These are phyloP conservation scores for Halocynthia roretzi DNA, from an alignment of 23 tunicate genomes.

Conservation along the genomic window DNA sequence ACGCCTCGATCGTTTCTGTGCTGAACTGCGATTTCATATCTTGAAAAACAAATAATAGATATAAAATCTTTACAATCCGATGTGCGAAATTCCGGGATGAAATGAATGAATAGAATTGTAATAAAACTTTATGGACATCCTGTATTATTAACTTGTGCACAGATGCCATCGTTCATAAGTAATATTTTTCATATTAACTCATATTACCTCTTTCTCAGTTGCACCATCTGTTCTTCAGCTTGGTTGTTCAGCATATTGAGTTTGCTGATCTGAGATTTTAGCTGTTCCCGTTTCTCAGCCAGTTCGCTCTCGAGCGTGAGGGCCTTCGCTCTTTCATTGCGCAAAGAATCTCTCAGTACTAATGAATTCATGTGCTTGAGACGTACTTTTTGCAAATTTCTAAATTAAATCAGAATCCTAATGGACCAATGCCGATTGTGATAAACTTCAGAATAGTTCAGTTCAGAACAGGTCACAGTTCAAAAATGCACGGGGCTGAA, in stretches of 20 bases:
- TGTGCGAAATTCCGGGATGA: no score
- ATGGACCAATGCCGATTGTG: not conserved
- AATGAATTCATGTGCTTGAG: constrained; percentile 70
- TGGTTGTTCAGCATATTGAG: constrained; percentile 92
- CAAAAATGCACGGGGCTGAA: not conserved
- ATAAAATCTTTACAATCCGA: no score
- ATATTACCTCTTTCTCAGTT: constrained; percentile 63
- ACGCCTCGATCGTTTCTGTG: constrained; percentile 99
- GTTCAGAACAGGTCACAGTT: not conserved
- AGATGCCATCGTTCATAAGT: no score
- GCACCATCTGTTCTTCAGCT: constrained; percentile 92
- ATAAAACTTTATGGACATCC: no score
- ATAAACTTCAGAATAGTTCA: not conserved
- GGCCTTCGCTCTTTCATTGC: constrained; percentile 76
- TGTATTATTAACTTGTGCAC: no score
- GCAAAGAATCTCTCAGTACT: constrained; percentile 69
- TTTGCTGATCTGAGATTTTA: constrained; percentile 84
- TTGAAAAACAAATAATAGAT: not conserved
- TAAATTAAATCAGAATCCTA: not conserved
- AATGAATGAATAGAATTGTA: no score
- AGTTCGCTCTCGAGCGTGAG: constrained; percentile 51
- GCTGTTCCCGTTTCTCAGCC: constrained; percentile 72
- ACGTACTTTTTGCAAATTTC: constrained; percentile 75
- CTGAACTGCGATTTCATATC: constrained; percentile 76
- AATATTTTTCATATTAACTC: no score